These are phyloP conservation scores for Steatocranus sp. DNA, from an alignment of 2,797 vertebrate genomes.

Conservation along the genomic window DNA sequence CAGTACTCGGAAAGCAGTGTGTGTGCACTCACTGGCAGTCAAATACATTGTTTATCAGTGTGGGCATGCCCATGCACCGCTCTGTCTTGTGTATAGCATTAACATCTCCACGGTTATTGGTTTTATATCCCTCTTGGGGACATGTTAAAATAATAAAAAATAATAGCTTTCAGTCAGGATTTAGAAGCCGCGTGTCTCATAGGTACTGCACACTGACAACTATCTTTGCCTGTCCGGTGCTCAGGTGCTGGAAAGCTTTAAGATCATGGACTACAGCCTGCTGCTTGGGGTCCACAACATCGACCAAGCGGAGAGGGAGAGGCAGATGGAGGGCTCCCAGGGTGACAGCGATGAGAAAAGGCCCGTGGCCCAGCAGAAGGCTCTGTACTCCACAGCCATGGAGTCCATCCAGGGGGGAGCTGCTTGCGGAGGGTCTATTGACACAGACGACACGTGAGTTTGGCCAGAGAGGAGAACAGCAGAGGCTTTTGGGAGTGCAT, in stretches of 20 bases:
- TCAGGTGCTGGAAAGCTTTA: slow-evolving; percentile 93
- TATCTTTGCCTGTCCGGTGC: slow-evolving; percentile 29
- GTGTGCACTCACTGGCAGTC: not conserved
- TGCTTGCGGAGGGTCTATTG: slow-evolving; percentile 88
- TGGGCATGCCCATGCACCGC: not conserved
- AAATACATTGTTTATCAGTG: not conserved
- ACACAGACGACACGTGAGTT: slow-evolving; percentile 94
- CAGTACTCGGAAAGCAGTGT: not conserved
- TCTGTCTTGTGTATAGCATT: not conserved
- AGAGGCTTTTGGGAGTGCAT: not conserved
- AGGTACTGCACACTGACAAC: not conserved
- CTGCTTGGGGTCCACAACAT: slow-evolving; percentile 97
- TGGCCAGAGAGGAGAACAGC: not conserved
- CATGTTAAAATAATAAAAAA: not conserved
- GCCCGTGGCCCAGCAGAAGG: slow-evolving; percentile 95
- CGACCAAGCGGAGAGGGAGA: slow-evolving; percentile 90
- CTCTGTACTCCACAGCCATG: slow-evolving; percentile 97
- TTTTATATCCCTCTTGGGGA: not conserved
- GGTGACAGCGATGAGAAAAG: slow-evolving; percentile 87
- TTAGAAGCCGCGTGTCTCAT: not conserved
- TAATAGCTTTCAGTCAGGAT: not conserved
- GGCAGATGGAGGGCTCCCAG: slow-evolving; percentile 86
- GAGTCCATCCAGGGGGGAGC: slow-evolving; percentile 98
- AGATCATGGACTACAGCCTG: slow-evolving; percentile 99
- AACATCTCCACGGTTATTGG: not conserved